phyloP scores from a whole-genome alignment of 2,888 invertebrate genomes.

The Rhingia rostrata region DNA sequence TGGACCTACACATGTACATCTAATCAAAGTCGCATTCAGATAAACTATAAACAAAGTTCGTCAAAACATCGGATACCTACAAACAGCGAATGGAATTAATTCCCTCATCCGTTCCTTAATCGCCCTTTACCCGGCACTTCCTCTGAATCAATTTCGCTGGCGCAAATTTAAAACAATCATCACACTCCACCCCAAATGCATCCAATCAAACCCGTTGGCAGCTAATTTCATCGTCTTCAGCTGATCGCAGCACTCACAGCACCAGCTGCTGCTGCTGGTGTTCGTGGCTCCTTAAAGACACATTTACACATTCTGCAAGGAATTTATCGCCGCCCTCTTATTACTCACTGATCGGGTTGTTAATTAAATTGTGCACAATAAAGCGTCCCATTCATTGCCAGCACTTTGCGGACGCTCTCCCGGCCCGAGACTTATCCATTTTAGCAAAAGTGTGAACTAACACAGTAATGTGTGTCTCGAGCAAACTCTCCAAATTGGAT shows the following conservation, averaged over 20 bases:
- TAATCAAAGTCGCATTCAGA: too few relatives aligned
- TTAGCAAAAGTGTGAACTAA: constrained; percentile 63
- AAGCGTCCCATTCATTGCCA: constrained; percentile 60
- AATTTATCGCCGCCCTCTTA: constrained; percentile 64
- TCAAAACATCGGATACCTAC: too few relatives aligned
- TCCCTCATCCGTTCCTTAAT: constrained; percentile 27
- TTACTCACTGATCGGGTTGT: constrained; percentile 68
- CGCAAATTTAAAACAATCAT: constrained; percentile 70
- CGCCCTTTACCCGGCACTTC: constrained; percentile 12
- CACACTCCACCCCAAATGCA: constrained; percentile 64
- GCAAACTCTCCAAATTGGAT: constrained; percentile 26
- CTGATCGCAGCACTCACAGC: neutral
- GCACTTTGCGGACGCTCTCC: neutral
- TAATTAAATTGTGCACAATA: constrained; percentile 72
- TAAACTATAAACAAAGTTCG: too few relatives aligned
- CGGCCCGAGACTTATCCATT: constrained; percentile 17
- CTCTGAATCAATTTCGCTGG: constrained; percentile 29
- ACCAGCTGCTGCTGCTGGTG: constrained; percentile 41
- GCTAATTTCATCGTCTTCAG: constrained; percentile 58
- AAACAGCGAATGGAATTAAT: too few relatives aligned
- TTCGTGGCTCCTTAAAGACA: constrained; percentile 11
- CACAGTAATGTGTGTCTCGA: constrained; percentile 31
- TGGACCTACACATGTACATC: too few relatives aligned
- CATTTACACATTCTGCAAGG: constrained; percentile 59
- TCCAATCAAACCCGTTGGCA: constrained; percentile 64